These are phyloP conservation scores for Bufo gargarizans DNA, from an alignment of 2,113 vertebrate genomes.

Conservation along the genomic window DNA sequence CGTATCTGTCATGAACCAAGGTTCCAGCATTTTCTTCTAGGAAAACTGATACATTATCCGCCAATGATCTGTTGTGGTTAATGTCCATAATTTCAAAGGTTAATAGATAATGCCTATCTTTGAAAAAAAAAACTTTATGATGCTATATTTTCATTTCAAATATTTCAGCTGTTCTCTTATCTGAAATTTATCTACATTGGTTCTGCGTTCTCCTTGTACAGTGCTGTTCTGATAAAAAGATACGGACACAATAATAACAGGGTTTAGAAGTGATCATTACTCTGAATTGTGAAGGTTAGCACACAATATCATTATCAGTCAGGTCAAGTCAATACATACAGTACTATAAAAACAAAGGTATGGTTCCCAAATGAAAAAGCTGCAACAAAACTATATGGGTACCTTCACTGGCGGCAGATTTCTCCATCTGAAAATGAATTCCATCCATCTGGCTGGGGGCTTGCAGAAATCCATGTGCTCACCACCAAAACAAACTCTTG, in stretches of 20 bases:
- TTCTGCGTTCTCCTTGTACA: background rate
- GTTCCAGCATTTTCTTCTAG: background rate
- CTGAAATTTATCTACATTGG: constrained; percentile 15
- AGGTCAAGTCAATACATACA: too few relatives aligned
- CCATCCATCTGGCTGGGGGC: too few relatives aligned
- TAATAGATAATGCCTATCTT: constrained; percentile 49
- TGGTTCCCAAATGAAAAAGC: too few relatives aligned
- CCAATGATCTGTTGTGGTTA: background rate
- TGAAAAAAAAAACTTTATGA: background rate
- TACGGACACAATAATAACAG: background rate
- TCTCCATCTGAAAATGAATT: too few relatives aligned
- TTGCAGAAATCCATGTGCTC: too few relatives aligned
- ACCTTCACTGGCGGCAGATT: too few relatives aligned
- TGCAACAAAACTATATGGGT: too few relatives aligned
- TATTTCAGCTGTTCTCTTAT: constrained; percentile 23
- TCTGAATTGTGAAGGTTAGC: background rate
- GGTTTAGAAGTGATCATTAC: background rate
- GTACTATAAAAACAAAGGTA: too few relatives aligned
- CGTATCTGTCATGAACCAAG: background rate
- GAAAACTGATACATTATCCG: background rate
- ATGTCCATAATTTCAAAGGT: constrained; percentile 33
- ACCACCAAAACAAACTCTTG: too few relatives aligned
- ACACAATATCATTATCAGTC: background rate
- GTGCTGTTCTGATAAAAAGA: constrained; percentile 21
- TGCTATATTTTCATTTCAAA: background rate